Evolutionary conservation across 2,888 invertebrate species (phyloP).

Genomic region (Oxycera nigricornis): DNA sequence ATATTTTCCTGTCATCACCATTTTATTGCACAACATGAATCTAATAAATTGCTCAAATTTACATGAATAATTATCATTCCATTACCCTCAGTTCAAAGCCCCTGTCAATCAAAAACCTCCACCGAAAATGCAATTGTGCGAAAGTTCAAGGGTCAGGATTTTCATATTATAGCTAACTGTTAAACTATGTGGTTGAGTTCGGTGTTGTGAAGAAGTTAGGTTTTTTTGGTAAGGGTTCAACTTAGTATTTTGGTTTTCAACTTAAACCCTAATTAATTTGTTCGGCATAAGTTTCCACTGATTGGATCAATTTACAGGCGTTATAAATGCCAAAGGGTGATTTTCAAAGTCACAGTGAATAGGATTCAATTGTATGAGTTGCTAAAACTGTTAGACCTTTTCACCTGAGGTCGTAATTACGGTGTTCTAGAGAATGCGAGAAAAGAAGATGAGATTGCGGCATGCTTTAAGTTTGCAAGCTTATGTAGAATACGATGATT

Average conservation of each 20-base stretch:
- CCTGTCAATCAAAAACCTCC: conserved; percentile 14
- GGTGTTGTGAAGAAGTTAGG: too few relatives aligned
- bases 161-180: background rate
- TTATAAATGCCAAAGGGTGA: background rate
- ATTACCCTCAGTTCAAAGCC: background rate
- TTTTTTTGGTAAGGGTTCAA: background rate
- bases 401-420: too few relatives aligned
- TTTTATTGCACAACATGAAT: background rate
- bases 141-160: conserved; percentile 2
- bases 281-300: background rate
- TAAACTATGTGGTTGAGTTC: background rate
- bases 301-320: conserved; percentile 8
- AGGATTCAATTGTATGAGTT: too few relatives aligned
- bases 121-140: background rate
- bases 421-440: too few relatives aligned
- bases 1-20: background rate
- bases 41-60: background rate
- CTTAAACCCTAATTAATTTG: conserved; percentile 28
- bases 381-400: too few relatives aligned
- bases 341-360: background rate
- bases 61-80: background rate
- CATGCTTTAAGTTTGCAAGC: too few relatives aligned
- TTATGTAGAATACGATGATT: too few relatives aligned
- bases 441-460: too few relatives aligned
- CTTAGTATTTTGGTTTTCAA: background rate